Evolutionary conservation across 1,140 invertebrate genomes (phyloP).

Genomic region (Drosophila insularis): DNA sequence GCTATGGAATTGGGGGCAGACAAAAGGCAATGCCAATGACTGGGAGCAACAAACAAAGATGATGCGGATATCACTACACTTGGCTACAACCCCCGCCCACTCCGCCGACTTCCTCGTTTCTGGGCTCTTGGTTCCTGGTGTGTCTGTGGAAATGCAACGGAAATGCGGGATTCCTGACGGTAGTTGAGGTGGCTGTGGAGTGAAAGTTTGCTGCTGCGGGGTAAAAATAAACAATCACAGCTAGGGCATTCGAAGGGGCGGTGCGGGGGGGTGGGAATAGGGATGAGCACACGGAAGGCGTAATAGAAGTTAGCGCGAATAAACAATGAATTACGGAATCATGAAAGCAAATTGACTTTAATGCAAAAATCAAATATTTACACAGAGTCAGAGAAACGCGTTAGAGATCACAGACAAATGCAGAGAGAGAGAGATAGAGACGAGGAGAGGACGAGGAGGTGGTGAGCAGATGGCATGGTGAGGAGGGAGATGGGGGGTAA

Average conservation of each 20-base stretch:
- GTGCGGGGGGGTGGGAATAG: conserved; percentile 10
- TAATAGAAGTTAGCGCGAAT: conserved; percentile 77
- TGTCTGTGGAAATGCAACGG: conserved; percentile 60
- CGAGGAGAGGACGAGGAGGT: neutral
- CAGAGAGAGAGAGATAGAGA: neutral
- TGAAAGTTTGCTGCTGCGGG: conserved; percentile 6
- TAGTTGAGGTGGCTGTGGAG: neutral
- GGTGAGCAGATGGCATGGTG: neutral
- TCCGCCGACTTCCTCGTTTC: neutral
- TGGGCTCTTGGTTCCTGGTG: conserved; percentile 15
- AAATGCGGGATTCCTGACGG: conserved; percentile 61
- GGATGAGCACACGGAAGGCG: conserved; percentile 48
- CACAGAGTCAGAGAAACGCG: conserved; percentile 58
- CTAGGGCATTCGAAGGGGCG: neutral
- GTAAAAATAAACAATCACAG: conserved; percentile 71
- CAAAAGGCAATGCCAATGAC: conserved; percentile 34
- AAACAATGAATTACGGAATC: conserved; percentile 82
- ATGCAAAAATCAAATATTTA: conserved; percentile 82
- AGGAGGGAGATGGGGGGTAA: neutral
- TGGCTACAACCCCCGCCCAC: conserved; percentile 19
- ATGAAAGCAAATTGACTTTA: conserved; percentile 82
- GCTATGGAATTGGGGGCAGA: neutral
- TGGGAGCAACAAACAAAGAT: conserved; percentile 72
- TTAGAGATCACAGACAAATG: neutral
- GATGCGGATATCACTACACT: conserved; percentile 72